Conservation (phyloP, 2,797 vertebrate species). For the Chelmon rostratus region DNA sequence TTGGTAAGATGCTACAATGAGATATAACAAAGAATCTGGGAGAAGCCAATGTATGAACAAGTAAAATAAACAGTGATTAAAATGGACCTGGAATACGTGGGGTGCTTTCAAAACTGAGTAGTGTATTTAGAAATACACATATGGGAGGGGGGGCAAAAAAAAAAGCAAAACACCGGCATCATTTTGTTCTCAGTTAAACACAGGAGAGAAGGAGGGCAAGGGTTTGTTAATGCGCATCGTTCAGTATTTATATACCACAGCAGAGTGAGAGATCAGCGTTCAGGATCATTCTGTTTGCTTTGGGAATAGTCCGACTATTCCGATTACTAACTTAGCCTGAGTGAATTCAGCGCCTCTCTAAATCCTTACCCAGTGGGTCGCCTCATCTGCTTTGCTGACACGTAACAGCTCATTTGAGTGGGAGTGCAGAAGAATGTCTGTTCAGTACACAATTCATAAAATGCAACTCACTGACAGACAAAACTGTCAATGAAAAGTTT, state of each 20-base stretch:
- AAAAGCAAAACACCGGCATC: neutral
- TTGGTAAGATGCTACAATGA: neutral
- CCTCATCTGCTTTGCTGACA: constrained; percentile 22
- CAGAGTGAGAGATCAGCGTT: constrained; percentile 9
- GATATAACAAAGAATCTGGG: neutral
- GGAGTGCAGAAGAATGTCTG: constrained; percentile 24
- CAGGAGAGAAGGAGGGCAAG: neutral
- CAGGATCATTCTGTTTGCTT: constrained; percentile 14
- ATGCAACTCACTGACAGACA: too few relatives aligned
- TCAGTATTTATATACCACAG: neutral
- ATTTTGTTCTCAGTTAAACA: neutral
- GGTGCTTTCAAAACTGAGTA: neutral
- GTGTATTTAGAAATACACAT: neutral
- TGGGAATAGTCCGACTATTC: constrained; percentile 31
- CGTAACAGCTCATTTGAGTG: constrained; percentile 25
- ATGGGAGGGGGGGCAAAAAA: neutral
- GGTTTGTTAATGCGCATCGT: neutral
- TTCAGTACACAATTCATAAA: constrained; percentile 8
- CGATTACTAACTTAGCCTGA: constrained; percentile 26
- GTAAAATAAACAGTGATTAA: neutral
- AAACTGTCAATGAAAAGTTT: too few relatives aligned
- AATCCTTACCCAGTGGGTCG: constrained; percentile 1
- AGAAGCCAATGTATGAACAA: neutral
- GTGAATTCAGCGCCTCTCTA: neutral
- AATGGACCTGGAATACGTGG: neutral